Evolutionary conservation across 2,113 vertebrate species (phyloP).

Genomic region (Pan troglodytes): NHGRI_mPanTro3-v2.1_pri NC_072411.2:140611001-140611500

Average conservation of each 20-base stretch:
- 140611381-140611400: too few species aligned
- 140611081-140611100: not conserved
- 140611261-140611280: not conserved
- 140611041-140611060: too few species aligned
- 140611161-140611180: not conserved
- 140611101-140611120: fast-evolving
- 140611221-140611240: not conserved
- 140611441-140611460: too few species aligned
- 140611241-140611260: not conserved
- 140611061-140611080: not conserved
- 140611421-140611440: too few species aligned
- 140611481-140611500: too few species aligned
- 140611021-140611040: not conserved
- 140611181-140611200: not conserved
- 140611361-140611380: too few species aligned
- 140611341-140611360: too few species aligned
- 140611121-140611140: not conserved
- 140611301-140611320: too few species aligned
- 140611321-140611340: too few species aligned
- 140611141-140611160: not conserved
- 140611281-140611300: too few species aligned
- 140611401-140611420: too few species aligned
- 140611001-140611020: not conserved
- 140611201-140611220: not conserved
- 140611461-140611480: too few species aligned